phyloP scores from a whole-genome alignment of 2,113 vertebrate species.

The Clarias batrachus region DNA sequence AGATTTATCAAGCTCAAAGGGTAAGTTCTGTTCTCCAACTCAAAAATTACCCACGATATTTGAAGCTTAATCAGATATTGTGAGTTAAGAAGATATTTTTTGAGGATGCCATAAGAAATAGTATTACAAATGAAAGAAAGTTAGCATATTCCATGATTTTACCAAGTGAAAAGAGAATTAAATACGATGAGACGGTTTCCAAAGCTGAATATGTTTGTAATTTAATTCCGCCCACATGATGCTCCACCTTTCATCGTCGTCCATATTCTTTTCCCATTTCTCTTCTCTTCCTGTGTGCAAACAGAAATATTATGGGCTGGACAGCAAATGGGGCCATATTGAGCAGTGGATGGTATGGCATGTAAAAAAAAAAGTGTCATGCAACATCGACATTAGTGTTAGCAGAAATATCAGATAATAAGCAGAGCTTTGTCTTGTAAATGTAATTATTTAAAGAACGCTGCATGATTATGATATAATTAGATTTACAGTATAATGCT shows the following conservation, averaged over 20 bases:
- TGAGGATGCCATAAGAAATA: background rate
- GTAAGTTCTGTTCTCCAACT: slow-evolving; percentile 39
- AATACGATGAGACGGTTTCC: background rate
- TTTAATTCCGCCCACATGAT: background rate
- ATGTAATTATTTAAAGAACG: background rate
- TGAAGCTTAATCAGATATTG: background rate
- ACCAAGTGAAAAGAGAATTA: background rate
- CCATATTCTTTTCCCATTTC: slow-evolving; percentile 24
- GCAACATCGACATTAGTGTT: background rate
- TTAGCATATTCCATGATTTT: background rate
- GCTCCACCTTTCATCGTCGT: background rate
- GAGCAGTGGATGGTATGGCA: slow-evolving; percentile 95
- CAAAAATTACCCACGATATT: too few relatives aligned
- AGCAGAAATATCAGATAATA: background rate
- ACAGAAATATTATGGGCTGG: slow-evolving; percentile 93
- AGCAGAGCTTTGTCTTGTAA: background rate
- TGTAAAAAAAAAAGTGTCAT: slow-evolving; percentile 36
- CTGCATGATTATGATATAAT: slow-evolving; percentile 5
- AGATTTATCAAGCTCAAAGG: slow-evolving; percentile 57
- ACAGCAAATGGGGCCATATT: slow-evolving; percentile 95
- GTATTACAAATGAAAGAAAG: background rate
- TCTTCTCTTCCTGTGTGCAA: slow-evolving; percentile 26
- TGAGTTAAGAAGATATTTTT: background rate
- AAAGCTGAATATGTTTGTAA: slow-evolving; percentile 1
- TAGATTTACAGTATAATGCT: slow-evolving; percentile 24